phyloP scores from a whole-genome alignment of 2,888 invertebrate species.

The Sturmia bella region DNA sequence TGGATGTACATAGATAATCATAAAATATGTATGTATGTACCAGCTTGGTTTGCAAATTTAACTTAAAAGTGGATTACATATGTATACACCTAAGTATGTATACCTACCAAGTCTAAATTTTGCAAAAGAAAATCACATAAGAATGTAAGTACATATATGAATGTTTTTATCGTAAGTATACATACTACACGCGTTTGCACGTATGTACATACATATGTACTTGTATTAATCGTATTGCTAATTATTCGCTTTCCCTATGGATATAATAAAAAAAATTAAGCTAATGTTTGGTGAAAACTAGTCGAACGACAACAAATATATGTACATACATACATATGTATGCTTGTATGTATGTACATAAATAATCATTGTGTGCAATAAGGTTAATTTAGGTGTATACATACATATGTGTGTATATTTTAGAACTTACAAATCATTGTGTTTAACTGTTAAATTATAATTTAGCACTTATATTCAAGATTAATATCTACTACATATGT shows the following conservation, averaged over 20 bases:
- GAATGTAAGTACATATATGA: no score
- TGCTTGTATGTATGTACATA: not conserved
- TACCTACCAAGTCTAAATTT: no score
- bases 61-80: not conserved
- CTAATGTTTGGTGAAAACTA: constrained; percentile 1
- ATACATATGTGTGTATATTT: constrained; percentile 15
- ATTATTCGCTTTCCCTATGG: constrained; percentile 50
- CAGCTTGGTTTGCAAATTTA: not conserved
- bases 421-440: no score
- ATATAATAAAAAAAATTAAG: constrained; percentile 38
- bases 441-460: no score
- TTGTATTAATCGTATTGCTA: constrained; percentile 9
- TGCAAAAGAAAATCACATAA: no score
- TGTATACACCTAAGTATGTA: not conserved
- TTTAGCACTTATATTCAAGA: no score
- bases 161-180: no score
- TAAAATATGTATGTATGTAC: not conserved
- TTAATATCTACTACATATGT: no score
- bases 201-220: not conserved
- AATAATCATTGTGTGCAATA: not conserved
- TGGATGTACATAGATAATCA: not conserved
- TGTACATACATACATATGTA: not conserved
- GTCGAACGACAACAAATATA: constrained; percentile 7
- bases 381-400: not conserved
- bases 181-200: no score